Conservation (phyloP, 92 coral and sea anemone genomes). For the Pocillopora meandrina region DNA sequence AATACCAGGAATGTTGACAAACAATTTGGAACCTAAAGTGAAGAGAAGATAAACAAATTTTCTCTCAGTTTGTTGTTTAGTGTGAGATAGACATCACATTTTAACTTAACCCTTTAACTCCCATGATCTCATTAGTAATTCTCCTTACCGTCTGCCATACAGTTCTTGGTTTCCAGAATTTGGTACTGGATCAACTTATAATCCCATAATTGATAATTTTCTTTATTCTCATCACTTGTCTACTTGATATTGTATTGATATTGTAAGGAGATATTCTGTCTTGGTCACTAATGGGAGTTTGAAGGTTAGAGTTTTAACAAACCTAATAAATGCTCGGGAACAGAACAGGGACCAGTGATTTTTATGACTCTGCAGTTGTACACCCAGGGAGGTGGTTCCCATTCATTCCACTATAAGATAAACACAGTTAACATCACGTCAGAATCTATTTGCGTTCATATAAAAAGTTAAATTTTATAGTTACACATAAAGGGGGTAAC, state of each 20-base stretch:
- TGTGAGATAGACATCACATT: not conserved
- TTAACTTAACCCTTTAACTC: not conserved
- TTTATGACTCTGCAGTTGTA: conserved; percentile 71
- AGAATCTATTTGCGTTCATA: no score
- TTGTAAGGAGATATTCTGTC: no score
- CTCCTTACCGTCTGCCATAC: not conserved
- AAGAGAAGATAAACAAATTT: not conserved
- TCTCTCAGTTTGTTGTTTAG: not conserved
- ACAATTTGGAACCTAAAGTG: conserved; percentile 79
- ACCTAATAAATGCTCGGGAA: conserved; percentile 89
- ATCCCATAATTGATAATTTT: no score
- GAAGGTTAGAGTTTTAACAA: not conserved
- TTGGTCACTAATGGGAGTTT: no score
- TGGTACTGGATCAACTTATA: no score
- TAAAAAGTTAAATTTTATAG: no score
- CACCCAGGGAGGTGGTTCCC: conserved; percentile 98
- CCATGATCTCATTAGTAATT: no score
- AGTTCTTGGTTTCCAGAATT: not conserved
- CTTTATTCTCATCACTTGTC: no score
- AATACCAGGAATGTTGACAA: conserved; percentile 92
- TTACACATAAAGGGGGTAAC: no score
- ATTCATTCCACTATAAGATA: conserved; percentile 80
- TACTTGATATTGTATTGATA: no score
- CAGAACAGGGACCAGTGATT: conserved; percentile 85
- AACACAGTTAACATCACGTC: not conserved